phyloP scores from a whole-genome alignment of 2,888 invertebrate species.

The Conus canariensis region DNA sequence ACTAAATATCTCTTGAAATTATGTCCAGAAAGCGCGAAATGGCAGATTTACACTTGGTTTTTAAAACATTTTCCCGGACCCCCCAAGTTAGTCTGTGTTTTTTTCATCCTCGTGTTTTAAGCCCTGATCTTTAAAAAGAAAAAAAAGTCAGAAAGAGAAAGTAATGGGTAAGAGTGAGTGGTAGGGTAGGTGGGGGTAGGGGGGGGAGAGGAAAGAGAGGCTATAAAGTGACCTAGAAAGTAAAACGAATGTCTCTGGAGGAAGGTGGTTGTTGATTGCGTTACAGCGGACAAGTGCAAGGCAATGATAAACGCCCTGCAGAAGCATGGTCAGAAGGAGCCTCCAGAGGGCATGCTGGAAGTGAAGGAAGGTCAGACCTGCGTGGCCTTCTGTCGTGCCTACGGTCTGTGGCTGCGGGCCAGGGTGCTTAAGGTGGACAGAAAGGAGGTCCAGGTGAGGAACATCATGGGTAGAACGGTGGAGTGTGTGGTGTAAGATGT shows the following conservation, averaged over 20 bases:
- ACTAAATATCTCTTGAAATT: too few species aligned
- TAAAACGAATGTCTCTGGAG: not conserved
- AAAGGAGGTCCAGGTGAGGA: not conserved
- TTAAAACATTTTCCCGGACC: too few species aligned
- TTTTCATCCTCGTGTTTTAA: too few species aligned
- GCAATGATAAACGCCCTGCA: not conserved
- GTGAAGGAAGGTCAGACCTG: not conserved
- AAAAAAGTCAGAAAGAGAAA: too few species aligned
- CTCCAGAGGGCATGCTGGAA: not conserved
- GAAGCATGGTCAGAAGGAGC: not conserved
- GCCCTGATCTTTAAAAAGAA: too few species aligned
- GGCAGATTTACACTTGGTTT: too few species aligned
- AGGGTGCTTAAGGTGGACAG: not conserved
- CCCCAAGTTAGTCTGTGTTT: too few species aligned
- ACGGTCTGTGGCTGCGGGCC: not conserved
- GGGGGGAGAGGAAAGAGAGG: conserved; percentile 47
- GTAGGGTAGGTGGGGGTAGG: not conserved
- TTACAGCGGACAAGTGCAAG: conserved; percentile 22
- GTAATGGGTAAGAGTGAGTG: too few species aligned
- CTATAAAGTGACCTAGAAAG: too few species aligned
- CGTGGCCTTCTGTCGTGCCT: not conserved
- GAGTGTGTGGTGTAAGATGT: too few species aligned
- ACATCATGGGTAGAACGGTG: not conserved
- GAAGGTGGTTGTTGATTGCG: not conserved
- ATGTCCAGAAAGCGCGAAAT: too few species aligned